Evolutionary conservation across 2,888 invertebrate species (phyloP).

Genomic region (Buathra laborator): DNA sequence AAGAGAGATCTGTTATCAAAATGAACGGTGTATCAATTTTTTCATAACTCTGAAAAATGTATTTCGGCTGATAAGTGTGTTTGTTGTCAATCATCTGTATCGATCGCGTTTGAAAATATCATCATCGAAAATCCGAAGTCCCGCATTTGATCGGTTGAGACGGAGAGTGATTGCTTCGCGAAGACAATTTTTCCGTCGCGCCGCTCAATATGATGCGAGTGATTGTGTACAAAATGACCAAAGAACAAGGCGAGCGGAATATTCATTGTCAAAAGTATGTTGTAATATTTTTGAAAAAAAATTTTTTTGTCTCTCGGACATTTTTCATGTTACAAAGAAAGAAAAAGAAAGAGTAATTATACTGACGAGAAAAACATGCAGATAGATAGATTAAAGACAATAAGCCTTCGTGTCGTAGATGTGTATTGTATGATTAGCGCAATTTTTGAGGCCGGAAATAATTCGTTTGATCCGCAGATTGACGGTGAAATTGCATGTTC

Average conservation of each 20-base stretch:
- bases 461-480: constrained; percentile 15
- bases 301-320: neutral
- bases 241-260: constrained; percentile 13
- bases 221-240: constrained; percentile 16
- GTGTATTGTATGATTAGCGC: constrained; percentile 1
- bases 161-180: no score
- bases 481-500: constrained; percentile 13
- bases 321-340: neutral
- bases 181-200: no score
- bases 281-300: constrained; percentile 14
- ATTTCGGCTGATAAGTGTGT: constrained; percentile 1
- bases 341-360: constrained; percentile 21
- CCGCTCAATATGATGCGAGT: neutral
- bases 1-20: constrained; percentile 55
- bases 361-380: neutral
- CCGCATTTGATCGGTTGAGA: no score
- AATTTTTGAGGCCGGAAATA: constrained; percentile 11
- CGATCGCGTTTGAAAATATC: constrained; percentile 3
- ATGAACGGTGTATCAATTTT: constrained; percentile 36
- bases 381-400: constrained; percentile 42
- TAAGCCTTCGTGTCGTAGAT: constrained; percentile 31
- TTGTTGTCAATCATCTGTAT: neutral
- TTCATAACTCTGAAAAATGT: constrained; percentile 28
- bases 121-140: neutral
- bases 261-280: neutral